Evolutionary conservation across 2,113 vertebrate species (phyloP), one percentile per base, ranked within the genome.

Genomic region (Pao palembangensis): DNA sequence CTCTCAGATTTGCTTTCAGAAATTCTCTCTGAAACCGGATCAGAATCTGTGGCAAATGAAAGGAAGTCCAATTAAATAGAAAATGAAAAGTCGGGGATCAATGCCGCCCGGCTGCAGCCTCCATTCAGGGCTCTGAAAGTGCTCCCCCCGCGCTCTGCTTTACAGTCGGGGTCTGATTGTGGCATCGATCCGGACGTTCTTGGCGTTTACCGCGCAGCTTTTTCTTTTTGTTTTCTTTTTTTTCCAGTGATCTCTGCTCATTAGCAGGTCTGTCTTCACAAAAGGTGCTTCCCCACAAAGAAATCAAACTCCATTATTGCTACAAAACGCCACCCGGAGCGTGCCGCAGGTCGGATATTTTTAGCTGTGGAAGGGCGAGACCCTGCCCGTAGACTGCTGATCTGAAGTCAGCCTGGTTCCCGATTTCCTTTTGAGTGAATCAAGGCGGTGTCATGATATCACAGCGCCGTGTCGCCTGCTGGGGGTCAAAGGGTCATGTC

Each of bases 251-350:
- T 19, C 51, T 34, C 51, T 28, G 55, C 71, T 73, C 51, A 73
- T 80, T 65, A 64, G 65, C 61, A 50, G 18, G 20, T n/a, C 34
- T 2, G 5, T 48, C 66, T 57, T 55, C 28, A 55, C 67, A 57
- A 18, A 54, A 63, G 51, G 49, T 43, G 69, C 58, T 21, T 61
- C 18, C 50, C n/a, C 61, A 72, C 55, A 55, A 64, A 69, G 38
- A 60, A 73, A 72, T 68, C 73, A 38, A 55, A 71, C 51, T 55
- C 57, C 58, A 68, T 70, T 64, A 63, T 64, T 14, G 59, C 61
- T 60, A 67, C 63, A 67, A 78, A 83, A 53, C 28, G 56, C 46
- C n/a, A 56, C 55, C 52, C 18, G 62, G 18, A 16, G 46, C 44
- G 38, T 31, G 38, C 20, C 31, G 19, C 4, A n/a, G 61, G 58